Evolutionary conservation across 2,888 invertebrate species (phyloP).

Genomic region (Cancer borealis): DNA sequence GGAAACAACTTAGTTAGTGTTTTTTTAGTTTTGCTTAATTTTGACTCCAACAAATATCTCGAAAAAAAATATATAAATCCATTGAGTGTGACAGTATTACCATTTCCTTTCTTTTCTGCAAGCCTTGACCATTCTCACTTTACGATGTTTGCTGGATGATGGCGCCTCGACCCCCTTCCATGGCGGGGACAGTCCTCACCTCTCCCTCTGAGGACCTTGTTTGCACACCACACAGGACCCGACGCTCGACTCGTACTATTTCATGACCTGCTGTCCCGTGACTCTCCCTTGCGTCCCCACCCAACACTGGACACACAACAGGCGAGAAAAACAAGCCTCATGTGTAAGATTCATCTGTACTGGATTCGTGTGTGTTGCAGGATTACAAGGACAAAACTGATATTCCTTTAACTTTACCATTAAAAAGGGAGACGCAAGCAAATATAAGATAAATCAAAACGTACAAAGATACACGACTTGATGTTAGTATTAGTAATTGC

Average conservation of each 20-base stretch:
- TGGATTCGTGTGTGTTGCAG: neutral
- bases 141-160: neutral
- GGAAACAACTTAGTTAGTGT: no score
- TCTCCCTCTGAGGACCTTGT: neutral
- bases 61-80: neutral
- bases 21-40: neutral
- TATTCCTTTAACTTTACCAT: no score
- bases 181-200: no score
- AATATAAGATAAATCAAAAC: no score
- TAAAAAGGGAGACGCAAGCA: neutral
- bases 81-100: neutral
- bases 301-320: neutral
- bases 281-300: slow-evolving; percentile 5
- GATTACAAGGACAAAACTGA: neutral
- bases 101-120: neutral
- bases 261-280: neutral
- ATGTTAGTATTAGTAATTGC: no score
- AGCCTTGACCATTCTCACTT: neutral
- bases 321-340: neutral
- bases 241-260: neutral
- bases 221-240: neutral
- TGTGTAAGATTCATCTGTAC: neutral
- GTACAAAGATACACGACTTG: no score
- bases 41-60: neutral
- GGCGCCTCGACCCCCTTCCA: neutral